Evolutionary conservation across 1,140 invertebrate species (phyloP).

Genomic region (Zelostemma sp.): DNA sequence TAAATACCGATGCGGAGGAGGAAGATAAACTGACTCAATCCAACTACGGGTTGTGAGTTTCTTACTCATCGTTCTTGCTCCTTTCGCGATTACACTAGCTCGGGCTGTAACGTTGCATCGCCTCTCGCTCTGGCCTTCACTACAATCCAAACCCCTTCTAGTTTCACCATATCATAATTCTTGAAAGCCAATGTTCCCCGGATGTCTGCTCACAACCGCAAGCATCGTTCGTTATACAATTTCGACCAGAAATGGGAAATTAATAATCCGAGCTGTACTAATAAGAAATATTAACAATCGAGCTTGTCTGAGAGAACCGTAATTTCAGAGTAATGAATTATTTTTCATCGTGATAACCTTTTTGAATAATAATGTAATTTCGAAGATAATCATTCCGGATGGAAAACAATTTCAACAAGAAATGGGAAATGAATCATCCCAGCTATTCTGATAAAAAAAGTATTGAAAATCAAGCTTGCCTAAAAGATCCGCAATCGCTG

Average conservation of each 20-base stretch:
- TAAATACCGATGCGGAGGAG: constrained; percentile 13
- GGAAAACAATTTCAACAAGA: too few relatives aligned
- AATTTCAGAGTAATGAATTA: neutral
- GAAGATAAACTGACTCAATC: constrained; percentile 12
- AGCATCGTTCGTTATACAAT: neutral
- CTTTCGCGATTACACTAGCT: constrained; percentile 4
- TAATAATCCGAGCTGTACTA: neutral
- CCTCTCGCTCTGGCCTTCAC: neutral
- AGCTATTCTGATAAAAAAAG: too few relatives aligned
- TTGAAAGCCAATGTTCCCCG: neutral
- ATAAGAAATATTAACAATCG: neutral
- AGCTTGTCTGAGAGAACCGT: neutral
- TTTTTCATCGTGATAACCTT: too few relatives aligned
- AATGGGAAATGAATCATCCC: too few relatives aligned
- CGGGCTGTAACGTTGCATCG: neutral
- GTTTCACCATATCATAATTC: constrained; percentile 9
- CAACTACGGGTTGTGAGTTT: constrained; percentile 8
- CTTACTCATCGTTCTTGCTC: constrained; percentile 11
- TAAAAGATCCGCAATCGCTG: too few relatives aligned
- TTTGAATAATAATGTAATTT: too few relatives aligned
- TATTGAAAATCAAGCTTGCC: too few relatives aligned
- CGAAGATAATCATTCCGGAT: too few relatives aligned
- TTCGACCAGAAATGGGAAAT: constrained; percentile 1
- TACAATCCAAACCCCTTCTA: constrained; percentile 12
- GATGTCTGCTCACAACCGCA: neutral